Percentiles rank a stretch among this genome's conserved stretches.
Conservation (phyloP, 2,888 invertebrate genomes). For the Epistrophella euchroma region DNA sequence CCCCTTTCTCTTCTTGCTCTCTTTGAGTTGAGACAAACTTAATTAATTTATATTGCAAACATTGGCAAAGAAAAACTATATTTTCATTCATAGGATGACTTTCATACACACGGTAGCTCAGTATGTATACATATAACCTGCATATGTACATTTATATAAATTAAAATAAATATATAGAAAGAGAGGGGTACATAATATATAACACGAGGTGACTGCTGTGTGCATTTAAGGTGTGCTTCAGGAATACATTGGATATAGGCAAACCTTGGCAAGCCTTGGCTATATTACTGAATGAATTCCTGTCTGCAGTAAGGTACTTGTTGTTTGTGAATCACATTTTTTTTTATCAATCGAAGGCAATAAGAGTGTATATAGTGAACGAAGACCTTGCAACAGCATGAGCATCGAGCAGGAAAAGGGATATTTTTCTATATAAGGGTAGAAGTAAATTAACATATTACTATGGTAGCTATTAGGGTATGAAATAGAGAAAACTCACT, state of each 20-base stretch:
- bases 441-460: background rate
- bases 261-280: background rate
- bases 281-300: constrained; percentile 63
- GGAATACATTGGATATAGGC: constrained; percentile 10
- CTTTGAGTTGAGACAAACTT: constrained; percentile 48
- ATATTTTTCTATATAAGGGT: background rate
- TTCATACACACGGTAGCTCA: background rate
- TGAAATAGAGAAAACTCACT: background rate
- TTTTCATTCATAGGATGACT: constrained; percentile 31
- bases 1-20: background rate
- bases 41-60: constrained; percentile 43
- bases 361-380: constrained; percentile 33
- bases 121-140: background rate
- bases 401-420: background rate
- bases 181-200: constrained; percentile 21
- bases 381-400: constrained; percentile 17
- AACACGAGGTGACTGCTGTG: constrained; percentile 11
- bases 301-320: constrained; percentile 31
- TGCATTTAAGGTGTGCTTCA: constrained; percentile 52
- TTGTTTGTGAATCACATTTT: constrained; percentile 52
- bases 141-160: background rate
- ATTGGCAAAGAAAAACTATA: constrained; percentile 25
- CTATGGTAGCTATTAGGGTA: background rate
- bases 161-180: background rate
- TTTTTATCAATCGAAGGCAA: constrained; percentile 31